Evolutionary conservation across 2,888 invertebrate species (phyloP).

Genomic region (Syrphus vitripennis): DNA sequence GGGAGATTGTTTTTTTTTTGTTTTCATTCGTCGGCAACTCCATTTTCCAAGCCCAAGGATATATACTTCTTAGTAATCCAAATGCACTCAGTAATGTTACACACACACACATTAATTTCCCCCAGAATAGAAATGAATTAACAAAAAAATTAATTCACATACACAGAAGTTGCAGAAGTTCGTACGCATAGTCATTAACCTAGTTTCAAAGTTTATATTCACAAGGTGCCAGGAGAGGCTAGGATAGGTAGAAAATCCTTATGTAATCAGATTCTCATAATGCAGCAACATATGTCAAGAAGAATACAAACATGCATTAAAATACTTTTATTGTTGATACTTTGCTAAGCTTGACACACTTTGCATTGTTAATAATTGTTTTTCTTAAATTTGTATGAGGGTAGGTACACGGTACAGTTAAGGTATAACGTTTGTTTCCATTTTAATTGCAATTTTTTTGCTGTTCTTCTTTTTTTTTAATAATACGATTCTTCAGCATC

Average conservation of each 20-base stretch:
- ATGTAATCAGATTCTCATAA: slow-evolving; percentile 16
- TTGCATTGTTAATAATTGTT: slow-evolving; percentile 29
- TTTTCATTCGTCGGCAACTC: neutral
- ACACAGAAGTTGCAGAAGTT: neutral
- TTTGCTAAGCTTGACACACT: slow-evolving; percentile 49
- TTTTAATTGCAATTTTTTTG: slow-evolving; percentile 8
- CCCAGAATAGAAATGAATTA: neutral
- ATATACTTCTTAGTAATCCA: neutral
- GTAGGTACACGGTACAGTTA: neutral
- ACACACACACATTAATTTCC: neutral
- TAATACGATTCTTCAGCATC: neutral
- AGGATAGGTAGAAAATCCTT: neutral
- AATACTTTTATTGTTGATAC: neutral
- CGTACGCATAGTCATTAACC: slow-evolving; percentile 60
- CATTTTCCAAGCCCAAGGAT: neutral
- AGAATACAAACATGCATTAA: slow-evolving; percentile 36
- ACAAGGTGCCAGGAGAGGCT: neutral
- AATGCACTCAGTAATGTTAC: slow-evolving; percentile 1
- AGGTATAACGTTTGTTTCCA: no score
- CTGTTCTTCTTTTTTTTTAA: neutral
- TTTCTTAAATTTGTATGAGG: neutral
- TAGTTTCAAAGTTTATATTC: slow-evolving; percentile 15
- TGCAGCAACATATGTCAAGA: slow-evolving; percentile 18
- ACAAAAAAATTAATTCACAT: neutral
- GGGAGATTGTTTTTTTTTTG: neutral